A percentile compares a stretch with the other conserved stretches of the same genome.
Conservation (phyloP, 1,140 invertebrate genomes). For the Ctenoplectra terminalis region DNA sequence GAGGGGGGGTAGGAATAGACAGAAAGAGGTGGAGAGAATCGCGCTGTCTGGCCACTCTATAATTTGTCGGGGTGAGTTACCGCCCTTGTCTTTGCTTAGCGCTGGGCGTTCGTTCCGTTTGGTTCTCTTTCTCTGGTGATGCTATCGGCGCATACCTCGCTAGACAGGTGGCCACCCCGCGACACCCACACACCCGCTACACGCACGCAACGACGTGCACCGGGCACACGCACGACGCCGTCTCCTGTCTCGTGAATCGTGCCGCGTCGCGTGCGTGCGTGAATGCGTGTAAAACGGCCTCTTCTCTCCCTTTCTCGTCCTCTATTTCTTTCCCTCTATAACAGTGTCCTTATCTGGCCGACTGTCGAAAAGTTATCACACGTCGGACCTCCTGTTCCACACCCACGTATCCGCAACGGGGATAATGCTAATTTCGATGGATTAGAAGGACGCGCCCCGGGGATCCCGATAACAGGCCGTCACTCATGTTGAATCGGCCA, state of each 20-base stretch:
- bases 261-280: constrained; percentile 49
- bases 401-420: constrained; percentile 43
- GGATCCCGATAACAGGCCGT: constrained; percentile 42
- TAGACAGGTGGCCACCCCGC: constrained; percentile 81
- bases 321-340: neutral
- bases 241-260: constrained; percentile 49
- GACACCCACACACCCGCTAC: constrained; percentile 77
- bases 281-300: constrained; percentile 22
- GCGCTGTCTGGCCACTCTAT: constrained; percentile 79
- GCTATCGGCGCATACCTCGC: constrained; percentile 80
- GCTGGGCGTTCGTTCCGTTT: constrained; percentile 78
- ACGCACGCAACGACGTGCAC: constrained; percentile 66
- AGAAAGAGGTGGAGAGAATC: constrained; percentile 71
- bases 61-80: constrained; percentile 82
- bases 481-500: neutral
- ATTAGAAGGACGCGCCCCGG: constrained; percentile 34
- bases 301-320: neutral
- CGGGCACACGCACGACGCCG: constrained; percentile 35
- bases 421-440: constrained; percentile 53
- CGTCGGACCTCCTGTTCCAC: constrained; percentile 46
- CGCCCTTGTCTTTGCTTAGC: constrained; percentile 81
- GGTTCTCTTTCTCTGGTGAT: constrained; percentile 73
- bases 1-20: constrained; percentile 40
- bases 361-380: constrained; percentile 52
- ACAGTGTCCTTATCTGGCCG: neutral